Conservation (phyloP, 2,113 vertebrate genomes). For the Rhegmatorhina hoffmannsi region DNA sequence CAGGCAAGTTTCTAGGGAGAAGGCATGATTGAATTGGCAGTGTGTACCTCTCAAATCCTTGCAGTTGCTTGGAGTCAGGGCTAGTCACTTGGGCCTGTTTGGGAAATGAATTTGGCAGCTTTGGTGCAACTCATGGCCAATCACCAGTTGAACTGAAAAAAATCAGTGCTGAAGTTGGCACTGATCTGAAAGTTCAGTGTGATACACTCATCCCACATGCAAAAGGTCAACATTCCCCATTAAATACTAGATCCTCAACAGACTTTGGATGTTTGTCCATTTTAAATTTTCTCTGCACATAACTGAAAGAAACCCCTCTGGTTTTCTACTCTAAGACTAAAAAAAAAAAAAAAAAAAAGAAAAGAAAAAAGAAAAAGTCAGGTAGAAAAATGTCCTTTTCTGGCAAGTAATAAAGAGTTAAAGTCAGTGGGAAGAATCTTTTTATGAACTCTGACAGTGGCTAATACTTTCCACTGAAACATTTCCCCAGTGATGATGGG, state of each 20-base stretch:
- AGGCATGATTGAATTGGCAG: background rate
- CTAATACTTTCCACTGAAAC: background rate
- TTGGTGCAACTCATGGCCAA: background rate
- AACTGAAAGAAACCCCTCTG: background rate
- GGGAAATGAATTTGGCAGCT: background rate
- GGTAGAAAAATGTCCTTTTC: background rate
- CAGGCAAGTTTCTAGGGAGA: background rate
- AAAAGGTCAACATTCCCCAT: background rate
- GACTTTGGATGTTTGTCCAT: background rate
- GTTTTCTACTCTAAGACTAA: background rate
- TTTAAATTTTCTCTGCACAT: background rate
- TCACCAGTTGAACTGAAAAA: background rate
- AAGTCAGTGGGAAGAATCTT: background rate
- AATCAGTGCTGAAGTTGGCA: background rate
- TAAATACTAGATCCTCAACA: background rate
- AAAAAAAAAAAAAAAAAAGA: background rate
- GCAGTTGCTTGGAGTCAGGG: background rate
- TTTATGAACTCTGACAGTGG: background rate
- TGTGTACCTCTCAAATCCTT: rapidly evolving
- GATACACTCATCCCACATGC: background rate
- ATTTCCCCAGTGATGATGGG: background rate
- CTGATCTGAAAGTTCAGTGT: background rate
- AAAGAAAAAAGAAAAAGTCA: rapidly evolving
- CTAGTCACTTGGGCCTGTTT: background rate
- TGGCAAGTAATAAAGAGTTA: background rate